These are phyloP conservation scores for Sinosuthora webbiana DNA, from an alignment of 2,113 vertebrate genomes.

Conservation along the genomic window DNA sequence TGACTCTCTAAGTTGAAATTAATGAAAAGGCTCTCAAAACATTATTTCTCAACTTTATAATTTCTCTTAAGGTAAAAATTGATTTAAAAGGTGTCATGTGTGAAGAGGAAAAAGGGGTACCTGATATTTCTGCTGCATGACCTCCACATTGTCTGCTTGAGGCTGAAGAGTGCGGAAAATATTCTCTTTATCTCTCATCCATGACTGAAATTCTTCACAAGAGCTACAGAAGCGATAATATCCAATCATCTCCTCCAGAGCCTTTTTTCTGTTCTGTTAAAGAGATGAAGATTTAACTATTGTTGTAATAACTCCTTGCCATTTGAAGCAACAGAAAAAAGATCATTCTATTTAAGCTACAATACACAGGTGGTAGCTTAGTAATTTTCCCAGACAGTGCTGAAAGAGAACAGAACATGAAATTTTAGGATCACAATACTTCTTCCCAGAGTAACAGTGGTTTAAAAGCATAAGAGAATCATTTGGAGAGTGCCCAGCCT, in stretches of 20 bases:
- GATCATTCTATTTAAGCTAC: not conserved
- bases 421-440: not conserved
- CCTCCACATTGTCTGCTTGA: slow-evolving; percentile 73
- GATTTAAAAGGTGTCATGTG: not conserved
- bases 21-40: not conserved
- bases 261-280: slow-evolving; percentile 65
- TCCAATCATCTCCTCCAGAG: slow-evolving; percentile 79
- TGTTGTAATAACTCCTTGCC: not conserved
- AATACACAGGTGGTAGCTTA: not conserved
- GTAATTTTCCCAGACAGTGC: not conserved
- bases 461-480: not conserved
- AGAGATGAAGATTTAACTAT: not conserved
- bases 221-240: slow-evolving; percentile 81
- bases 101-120: slow-evolving; percentile 36
- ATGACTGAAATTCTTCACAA: slow-evolving; percentile 85
- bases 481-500: not conserved
- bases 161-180: slow-evolving; percentile 77
- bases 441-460: not conserved
- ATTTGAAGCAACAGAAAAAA: not conserved
- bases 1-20: not conserved
- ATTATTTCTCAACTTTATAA: not conserved
- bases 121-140: slow-evolving; percentile 83
- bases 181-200: slow-evolving; percentile 86
- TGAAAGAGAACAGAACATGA: not conserved
- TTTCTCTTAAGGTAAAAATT: not conserved